These are phyloP conservation scores for Pseudorasbora parva DNA, from an alignment of 2,113 vertebrate species.

Conservation along the genomic window DNA sequence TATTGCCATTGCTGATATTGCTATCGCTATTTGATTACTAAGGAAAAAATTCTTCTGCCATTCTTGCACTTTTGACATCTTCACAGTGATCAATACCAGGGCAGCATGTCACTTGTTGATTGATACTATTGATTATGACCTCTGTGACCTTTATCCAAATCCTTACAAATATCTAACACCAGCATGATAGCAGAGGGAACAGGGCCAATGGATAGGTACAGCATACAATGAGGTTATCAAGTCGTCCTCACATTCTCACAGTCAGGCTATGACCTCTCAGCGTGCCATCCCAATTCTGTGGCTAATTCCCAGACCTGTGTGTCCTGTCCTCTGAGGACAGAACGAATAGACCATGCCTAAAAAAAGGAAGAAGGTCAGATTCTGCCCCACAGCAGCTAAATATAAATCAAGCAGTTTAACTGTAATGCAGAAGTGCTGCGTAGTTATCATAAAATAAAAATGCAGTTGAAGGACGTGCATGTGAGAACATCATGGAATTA, in stretches of 20 bases:
- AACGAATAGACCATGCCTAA: background rate
- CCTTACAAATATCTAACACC: conserved; percentile 72
- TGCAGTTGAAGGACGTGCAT: background rate
- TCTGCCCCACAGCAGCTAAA: background rate
- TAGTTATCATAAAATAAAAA: background rate
- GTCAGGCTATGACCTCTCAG: conserved; percentile 27
- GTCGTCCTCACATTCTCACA: conserved; percentile 48
- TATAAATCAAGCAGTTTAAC: background rate
- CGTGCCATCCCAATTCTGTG: conserved; percentile 35
- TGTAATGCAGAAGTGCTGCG: background rate
- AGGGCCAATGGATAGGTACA: conserved; percentile 42
- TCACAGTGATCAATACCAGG: conserved; percentile 66
- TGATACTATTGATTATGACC: conserved; percentile 70
- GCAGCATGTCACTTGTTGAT: conserved; percentile 69
- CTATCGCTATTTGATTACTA: conserved; percentile 18
- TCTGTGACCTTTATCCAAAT: conserved; percentile 60
- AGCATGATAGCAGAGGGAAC: conserved; percentile 62
- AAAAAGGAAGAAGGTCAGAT: background rate
- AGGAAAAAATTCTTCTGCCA: background rate
- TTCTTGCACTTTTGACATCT: background rate
- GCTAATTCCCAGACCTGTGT: conserved; percentile 16
- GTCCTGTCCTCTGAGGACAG: conserved; percentile 13
- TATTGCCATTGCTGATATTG: background rate
- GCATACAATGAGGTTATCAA: conserved; percentile 49
- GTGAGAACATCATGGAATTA: conserved; percentile 29